Conservation (phyloP, 1,140 invertebrate species). For the Aradophagus sp. region DNA sequence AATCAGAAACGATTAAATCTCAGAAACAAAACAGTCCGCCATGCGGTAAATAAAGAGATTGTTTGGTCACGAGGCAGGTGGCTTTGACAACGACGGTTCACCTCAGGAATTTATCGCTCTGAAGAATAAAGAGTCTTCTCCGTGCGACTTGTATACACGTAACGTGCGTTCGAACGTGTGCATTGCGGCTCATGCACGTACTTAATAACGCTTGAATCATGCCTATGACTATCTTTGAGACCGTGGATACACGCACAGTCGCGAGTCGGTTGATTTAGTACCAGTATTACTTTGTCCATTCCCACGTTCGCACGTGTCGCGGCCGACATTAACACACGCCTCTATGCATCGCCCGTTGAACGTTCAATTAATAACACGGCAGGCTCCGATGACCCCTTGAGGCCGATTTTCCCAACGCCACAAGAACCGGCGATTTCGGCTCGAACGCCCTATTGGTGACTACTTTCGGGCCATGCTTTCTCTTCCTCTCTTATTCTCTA, state of each 20-base stretch:
- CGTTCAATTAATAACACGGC: slow-evolving; percentile 14
- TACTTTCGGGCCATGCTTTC: too few relatives aligned
- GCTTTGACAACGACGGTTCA: slow-evolving; percentile 15
- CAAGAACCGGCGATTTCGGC: slow-evolving; percentile 3
- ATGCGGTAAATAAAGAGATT: too few relatives aligned
- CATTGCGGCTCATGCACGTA: slow-evolving; percentile 18
- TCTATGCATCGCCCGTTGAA: slow-evolving; percentile 7
- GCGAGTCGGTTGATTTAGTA: slow-evolving; percentile 50
- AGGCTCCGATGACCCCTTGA: too few relatives aligned
- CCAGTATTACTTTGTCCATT: slow-evolving; percentile 54
- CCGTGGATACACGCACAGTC: slow-evolving; percentile 30
- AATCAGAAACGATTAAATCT: too few relatives aligned
- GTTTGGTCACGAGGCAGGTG: slow-evolving; percentile 13
- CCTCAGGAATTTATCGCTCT: slow-evolving; percentile 23
- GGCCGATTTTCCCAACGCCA: slow-evolving; percentile 19
- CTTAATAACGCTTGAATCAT: slow-evolving; percentile 46
- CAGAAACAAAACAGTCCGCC: too few relatives aligned
- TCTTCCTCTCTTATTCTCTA: too few relatives aligned
- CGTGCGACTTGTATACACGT: slow-evolving; percentile 1
- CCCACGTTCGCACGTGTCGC: slow-evolving; percentile 42
- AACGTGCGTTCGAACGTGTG: too few relatives aligned
- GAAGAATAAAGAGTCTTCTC: slow-evolving; percentile 26
- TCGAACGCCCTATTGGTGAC: too few relatives aligned
- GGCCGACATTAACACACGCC: slow-evolving; percentile 10
- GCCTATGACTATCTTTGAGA: slow-evolving; percentile 50